Evolutionary conservation across 1,140 invertebrate species (phyloP).

Genomic region (Bombyx mandarina): DNA sequence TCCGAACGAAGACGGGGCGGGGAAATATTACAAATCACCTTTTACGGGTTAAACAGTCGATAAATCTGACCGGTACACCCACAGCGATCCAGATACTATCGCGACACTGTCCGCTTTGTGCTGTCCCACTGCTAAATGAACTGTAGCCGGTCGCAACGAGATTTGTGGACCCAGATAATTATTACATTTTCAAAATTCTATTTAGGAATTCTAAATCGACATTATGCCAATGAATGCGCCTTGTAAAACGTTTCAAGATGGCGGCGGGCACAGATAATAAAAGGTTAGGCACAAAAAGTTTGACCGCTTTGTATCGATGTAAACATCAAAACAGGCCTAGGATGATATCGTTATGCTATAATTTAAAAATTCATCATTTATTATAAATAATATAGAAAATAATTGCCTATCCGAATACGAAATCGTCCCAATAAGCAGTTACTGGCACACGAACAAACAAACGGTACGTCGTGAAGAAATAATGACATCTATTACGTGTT

Average conservation of each 20-base stretch:
- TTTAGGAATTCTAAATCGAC: constrained; percentile 2
- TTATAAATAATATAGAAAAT: too few species aligned
- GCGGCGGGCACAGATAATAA: too few species aligned
- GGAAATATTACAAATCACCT: constrained; percentile 45
- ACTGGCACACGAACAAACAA: background rate
- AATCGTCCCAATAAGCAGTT: too few species aligned
- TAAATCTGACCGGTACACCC: constrained; percentile 48
- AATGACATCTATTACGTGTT: constrained; percentile 50
- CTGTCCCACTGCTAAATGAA: constrained; percentile 43
- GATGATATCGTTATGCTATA: too few species aligned
- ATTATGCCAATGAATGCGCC: too few species aligned
- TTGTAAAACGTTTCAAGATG: too few species aligned
- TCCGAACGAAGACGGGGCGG: constrained; percentile 4
- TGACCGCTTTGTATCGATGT: too few species aligned
- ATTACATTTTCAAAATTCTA: constrained; percentile 33
- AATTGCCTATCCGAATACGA: too few species aligned
- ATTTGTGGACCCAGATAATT: constrained; percentile 44
- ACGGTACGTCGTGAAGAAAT: constrained; percentile 26
- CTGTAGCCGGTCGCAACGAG: constrained; percentile 31
- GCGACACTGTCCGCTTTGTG: constrained; percentile 37
- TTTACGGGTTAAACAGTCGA: constrained; percentile 42
- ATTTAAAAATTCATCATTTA: too few species aligned
- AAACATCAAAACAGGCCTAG: too few species aligned
- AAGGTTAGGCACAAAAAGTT: too few species aligned
- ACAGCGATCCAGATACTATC: constrained; percentile 40